phyloP scores from a whole-genome alignment of 37 sponge, comb jelly and placozoan species.

The Spongilla lacustris region DNA sequence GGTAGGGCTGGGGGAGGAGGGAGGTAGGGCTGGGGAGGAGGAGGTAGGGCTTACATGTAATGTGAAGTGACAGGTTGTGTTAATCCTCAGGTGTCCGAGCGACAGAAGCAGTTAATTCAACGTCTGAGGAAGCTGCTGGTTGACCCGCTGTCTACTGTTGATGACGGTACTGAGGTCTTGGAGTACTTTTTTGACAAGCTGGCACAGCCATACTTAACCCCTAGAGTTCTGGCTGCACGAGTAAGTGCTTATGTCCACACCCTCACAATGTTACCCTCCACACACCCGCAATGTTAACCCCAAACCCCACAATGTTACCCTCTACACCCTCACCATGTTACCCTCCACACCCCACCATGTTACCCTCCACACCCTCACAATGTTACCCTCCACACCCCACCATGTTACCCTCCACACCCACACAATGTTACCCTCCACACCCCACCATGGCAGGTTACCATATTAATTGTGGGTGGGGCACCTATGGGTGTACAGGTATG shows the following conservation, averaged over 20 bases:
- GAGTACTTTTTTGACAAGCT: conserved; percentile 76
- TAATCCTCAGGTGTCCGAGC: conserved; percentile 39
- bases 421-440: neutral
- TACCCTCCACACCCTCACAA: neutral
- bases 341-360: no score
- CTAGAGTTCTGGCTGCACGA: conserved; percentile 56
- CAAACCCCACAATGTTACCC: no score
- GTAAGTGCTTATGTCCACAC: conserved; percentile 36
- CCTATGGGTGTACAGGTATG: no score
- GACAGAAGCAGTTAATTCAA: conserved; percentile 60
- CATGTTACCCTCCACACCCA: neutral
- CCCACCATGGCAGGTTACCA: neutral
- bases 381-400: neutral
- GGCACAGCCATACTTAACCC: conserved; percentile 37
- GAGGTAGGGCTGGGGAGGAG: neutral
- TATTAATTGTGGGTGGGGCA: no score
- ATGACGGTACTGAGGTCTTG: conserved; percentile 47
- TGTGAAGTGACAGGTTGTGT: neutral
- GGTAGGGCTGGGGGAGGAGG: neutral
- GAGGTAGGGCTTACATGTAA: neutral
- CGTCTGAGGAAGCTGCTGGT: conserved; percentile 54
- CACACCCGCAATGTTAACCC: no score
- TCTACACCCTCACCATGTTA: no score
- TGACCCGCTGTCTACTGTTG: conserved; percentile 26
- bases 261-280: neutral